Evolutionary conservation across 2,888 invertebrate genomes (phyloP), one percentile per base, ranked within the genome.

Genomic region (Ischnura elegans): DNA sequence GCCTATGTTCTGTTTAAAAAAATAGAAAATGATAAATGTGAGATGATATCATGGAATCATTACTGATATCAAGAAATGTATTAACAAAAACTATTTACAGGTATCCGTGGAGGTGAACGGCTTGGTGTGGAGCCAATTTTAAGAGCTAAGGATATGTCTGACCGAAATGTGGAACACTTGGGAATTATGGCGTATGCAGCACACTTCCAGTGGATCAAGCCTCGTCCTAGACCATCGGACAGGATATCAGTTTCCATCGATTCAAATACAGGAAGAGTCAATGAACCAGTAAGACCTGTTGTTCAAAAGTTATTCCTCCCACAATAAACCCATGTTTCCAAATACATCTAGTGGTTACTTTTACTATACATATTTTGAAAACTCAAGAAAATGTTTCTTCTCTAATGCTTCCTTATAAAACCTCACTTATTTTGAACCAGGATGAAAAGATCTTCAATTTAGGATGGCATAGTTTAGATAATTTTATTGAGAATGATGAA

Each of bases 181-280:
- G 99, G 99, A 19, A 98, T 99, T 94, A 99, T 99, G 99, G 98
- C 99, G 0, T 99, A 99, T 96, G 98, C 98, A 0, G 98, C 99
- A 0, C 97, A 98, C 95, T 98, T 98, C 96, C 98, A 98, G 95
- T 98, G 99, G 97, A 97, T 99, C 55, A 97, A 98, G 47, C 98
- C 98, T 94, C 96, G 98, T 87, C 98, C 98, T 21, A 98, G 98
- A 10, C 97, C 98, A 0, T 98, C 98, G 94, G 98, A 99, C 95
- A 97, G 98, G 96, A 97, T 99, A 93, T 97, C 97, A 94, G 98
- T 98, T 0, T 97, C 98, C 90, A 96, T 98, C 94, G 98, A 98
- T 95, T 98, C 98, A 87, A 98, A 98, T 93, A 98, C 98, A 46
- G 98, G 98, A 42, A 97, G 98, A 95, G 98, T 98, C 94, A 98